Evolutionary conservation across 2,113 vertebrate genomes (phyloP), one percentile per base, ranked within the genome.

Genomic region (Cottus gobio): DNA sequence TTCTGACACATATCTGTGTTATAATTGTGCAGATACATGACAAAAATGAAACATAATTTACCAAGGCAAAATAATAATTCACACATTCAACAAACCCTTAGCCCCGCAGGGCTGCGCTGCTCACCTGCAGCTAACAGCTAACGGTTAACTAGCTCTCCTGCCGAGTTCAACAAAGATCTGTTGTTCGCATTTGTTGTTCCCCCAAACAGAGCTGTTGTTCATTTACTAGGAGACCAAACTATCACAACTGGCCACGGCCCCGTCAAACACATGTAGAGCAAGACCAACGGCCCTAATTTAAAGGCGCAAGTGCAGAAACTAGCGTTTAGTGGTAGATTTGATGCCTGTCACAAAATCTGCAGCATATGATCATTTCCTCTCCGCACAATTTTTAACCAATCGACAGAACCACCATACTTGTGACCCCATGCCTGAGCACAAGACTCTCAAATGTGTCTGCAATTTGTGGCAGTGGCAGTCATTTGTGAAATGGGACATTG

Each of bases 401-500:
- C 30, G 34, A 52, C 24, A 36, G 12, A 52, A 68, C 22, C 9
- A 6, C 3, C 16, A 42, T 62, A 39, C 15, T 13, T 34, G 28
- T 34, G 44, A 68, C 5, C 5, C 42, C 12, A 39, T 71, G 31
- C 31, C 26, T 12, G 22, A 54, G 48, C 52, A 13, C 24, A 18
- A 24, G 7, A 54, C 48, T 54, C 22, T 56, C 3, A 37, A 70
- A 54, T 58, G 16, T 30, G 57, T 30, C 36, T 42, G 69, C 54
- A 44, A 44, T 58, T 44, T 71, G 37, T 2, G 16, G 52, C 52
- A 30, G 11, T 16, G 46, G 13, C 34, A 71, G 52, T 56, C 50
- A 70, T 70, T 56, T 56, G 67, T 56, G 67, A 70, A 70, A 26
- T 2, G 15, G 48, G 31, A 69, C 48, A 54, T 22, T 24, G 31